Base-by-base conservation (phyloP, 2,888 invertebrate species). In the Lepetodrilus schrolli region DNA sequence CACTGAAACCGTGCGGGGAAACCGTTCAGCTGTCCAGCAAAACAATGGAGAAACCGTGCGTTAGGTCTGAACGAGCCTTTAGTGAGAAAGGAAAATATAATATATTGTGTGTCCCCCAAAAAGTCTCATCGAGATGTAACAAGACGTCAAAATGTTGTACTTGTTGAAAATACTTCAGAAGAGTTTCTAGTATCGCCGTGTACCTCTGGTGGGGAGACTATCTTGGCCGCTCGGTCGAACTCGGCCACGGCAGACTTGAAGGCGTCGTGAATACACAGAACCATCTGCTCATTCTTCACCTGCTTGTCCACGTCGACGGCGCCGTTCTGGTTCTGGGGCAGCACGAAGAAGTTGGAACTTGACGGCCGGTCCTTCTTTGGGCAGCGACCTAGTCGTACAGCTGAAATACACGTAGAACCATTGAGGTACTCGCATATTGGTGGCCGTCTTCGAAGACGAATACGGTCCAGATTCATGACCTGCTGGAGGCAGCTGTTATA, bases 321-420 rank as follows among this genome's bases (percentile, higher is more conserved):
- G 4, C 85, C 86, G 10, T 76, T 75, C 37, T 79, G 78, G 69
- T 84, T 84, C 72, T 84, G 80, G 3, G 87, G 88, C 75, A 88
- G 77, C 66, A 83, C 83, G 74, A 88, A 83, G 78, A 88, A 87
- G 73, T 84, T 84, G 30, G 80, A 80, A 75, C 82, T 83, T 13
- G 83, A 76, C 1, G 88, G 88, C 7, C 86, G 82, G 74, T 86
- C 86, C 74, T 87, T 87, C 77, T 88, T 88, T 0, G 88, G 88
- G 76, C 88, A 87, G 4, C 88, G 74, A 1, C 88, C 88, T 21
- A 88, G 77, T 21, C 88, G 77, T 0, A 88, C 88, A 51, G 87
- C 88, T 88, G 81, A 4, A 30, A 68, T n/a, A n/a, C n/a, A n/a
- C n/a, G 48, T 2, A 65, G 23, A 4, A 72, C 66, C 26, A 74